These are phyloP conservation scores for Chironomus striatipennis DNA, from an alignment of 1,140 invertebrate genomes.

Conservation along the genomic window DNA sequence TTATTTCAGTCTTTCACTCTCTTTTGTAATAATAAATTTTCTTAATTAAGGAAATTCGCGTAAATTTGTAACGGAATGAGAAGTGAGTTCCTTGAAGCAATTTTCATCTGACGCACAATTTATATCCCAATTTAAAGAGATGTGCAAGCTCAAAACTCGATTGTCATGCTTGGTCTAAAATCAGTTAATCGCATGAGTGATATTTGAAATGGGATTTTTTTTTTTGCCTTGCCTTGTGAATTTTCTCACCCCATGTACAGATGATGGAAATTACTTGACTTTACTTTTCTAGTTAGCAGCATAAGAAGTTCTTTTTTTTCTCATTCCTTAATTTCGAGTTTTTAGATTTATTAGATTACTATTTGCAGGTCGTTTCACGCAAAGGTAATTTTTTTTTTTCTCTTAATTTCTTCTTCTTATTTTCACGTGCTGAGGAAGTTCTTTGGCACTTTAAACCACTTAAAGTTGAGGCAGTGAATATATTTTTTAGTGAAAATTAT, in stretches of 20 bases:
- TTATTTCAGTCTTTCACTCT: too few species aligned
- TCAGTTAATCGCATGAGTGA: slow-evolving; percentile 12
- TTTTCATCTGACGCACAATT: neutral
- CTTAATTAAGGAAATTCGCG: slow-evolving; percentile 14
- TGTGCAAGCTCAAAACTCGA: slow-evolving; percentile 9
- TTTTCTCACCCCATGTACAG: neutral
- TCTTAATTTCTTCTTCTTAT: too few species aligned
- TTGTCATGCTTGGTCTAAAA: slow-evolving; percentile 12
- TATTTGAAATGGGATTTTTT: slow-evolving; percentile 11
- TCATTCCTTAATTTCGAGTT: neutral
- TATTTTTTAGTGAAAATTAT: too few species aligned
- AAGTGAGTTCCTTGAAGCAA: too few species aligned
- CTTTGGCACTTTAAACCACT: too few species aligned
- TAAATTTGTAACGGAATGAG: too few species aligned
- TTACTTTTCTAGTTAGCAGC: neutral
- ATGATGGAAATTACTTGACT: neutral
- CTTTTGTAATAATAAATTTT: slow-evolving; percentile 19
- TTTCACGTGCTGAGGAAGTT: too few species aligned
- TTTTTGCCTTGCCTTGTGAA: neutral
- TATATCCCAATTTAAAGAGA: slow-evolving; percentile 3
- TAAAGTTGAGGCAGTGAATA: too few species aligned
- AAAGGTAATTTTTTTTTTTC: slow-evolving; percentile 5
- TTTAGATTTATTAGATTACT: slow-evolving; percentile 7
- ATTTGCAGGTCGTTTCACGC: slow-evolving; percentile 11
- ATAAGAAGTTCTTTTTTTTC: neutral